Evolutionary conservation across 2,888 invertebrate species (phyloP).

Genomic region (Sepioteuthis lessoniana): DNA sequence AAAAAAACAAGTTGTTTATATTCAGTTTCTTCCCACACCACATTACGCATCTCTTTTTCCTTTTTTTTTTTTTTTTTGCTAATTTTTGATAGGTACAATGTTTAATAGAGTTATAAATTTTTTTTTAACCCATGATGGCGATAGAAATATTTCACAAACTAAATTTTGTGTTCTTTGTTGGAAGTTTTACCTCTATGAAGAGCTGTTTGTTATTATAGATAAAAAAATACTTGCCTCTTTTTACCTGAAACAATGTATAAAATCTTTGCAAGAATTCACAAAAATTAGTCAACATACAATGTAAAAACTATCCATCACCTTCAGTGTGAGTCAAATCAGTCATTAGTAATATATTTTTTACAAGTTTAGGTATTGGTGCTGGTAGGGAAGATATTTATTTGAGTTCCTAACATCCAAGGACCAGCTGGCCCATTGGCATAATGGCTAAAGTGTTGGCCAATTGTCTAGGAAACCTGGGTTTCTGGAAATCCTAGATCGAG

Average conservation of each 20-base stretch:
- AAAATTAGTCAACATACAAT: neutral
- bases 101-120: neutral
- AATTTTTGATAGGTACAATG: constrained; percentile 3
- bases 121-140: neutral
- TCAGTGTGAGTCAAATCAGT: too few species aligned
- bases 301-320: too few species aligned
- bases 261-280: neutral
- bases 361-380: too few species aligned
- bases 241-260: neutral
- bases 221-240: neutral
- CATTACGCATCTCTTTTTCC: neutral
- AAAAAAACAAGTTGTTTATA: neutral
- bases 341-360: too few species aligned
- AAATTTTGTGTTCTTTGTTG: neutral
- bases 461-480: too few species aligned
- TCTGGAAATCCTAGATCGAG: too few species aligned
- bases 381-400: too few species aligned
- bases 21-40: neutral
- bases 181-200: neutral
- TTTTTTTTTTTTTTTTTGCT: neutral
- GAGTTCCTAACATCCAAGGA: too few species aligned
- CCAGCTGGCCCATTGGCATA: too few species aligned
- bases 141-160: neutral
- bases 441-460: too few species aligned
- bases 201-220: neutral